A percentile compares a stretch with the other conserved stretches of the same genome.
Conservation (phyloP, 2,113 vertebrate species). For the Lepisosteus osseus region DNA sequence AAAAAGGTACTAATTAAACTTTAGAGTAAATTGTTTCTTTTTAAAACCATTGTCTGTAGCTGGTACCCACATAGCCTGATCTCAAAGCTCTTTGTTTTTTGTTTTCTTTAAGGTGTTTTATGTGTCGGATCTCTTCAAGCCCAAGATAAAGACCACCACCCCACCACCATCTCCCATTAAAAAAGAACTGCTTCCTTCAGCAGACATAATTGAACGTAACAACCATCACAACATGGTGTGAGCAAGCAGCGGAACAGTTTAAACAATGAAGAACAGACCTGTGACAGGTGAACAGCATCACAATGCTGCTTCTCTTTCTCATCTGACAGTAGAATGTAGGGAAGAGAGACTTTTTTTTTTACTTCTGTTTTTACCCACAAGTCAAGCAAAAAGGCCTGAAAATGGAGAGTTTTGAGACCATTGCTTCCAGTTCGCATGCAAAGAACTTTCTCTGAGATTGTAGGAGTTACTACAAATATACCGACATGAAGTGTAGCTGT, state of each 20-base stretch:
- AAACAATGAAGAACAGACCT: conserved; percentile 20
- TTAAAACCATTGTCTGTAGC: no score
- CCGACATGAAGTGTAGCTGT: conserved; percentile 36
- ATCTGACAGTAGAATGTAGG: conserved; percentile 99
- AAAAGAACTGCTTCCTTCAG: conserved; percentile 89
- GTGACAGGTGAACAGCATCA: conserved; percentile 78
- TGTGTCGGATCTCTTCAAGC: conserved; percentile 94
- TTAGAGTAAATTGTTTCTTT: no score
- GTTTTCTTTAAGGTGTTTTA: conserved; percentile 80
- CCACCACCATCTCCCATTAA: conserved; percentile 79
- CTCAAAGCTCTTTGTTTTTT: neutral
- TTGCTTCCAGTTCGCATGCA: no score
- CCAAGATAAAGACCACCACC: conserved; percentile 69
- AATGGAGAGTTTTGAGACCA: conserved; percentile 18
- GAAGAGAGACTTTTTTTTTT: conserved; percentile 72
- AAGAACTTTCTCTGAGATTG: no score
- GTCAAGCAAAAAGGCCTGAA: conserved; percentile 21
- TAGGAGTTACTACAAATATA: conserved; percentile 28
- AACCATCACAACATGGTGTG: conserved; percentile 93
- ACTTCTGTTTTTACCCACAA: conserved; percentile 56
- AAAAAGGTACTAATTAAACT: no score
- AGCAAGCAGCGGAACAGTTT: conserved; percentile 30
- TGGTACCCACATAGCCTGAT: no score
- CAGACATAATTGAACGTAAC: conserved; percentile 94
- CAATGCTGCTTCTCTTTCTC: conserved; percentile 85